Evolutionary conservation across 2,888 invertebrate genomes (phyloP).

Genomic region (Cheilosia grossa): DNA sequence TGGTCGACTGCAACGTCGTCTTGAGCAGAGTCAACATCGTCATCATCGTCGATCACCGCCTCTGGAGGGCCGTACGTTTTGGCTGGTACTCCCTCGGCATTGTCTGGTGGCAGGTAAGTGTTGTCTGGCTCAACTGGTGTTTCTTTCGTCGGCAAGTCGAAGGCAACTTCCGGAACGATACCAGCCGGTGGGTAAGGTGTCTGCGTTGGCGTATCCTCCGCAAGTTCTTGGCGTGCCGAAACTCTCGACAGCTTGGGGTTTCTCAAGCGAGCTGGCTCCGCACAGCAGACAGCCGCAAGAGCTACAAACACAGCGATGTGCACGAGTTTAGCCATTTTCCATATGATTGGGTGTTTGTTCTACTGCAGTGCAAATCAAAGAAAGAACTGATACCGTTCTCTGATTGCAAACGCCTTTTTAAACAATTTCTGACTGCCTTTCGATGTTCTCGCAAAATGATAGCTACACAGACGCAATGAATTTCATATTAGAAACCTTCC

Average conservation of each 20-base stretch:
- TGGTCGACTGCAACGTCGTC: conserved; percentile 38
- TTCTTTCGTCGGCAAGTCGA: conserved; percentile 79
- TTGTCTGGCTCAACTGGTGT: conserved; percentile 76
- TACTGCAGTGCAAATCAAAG: conserved; percentile 11
- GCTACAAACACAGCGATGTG: conserved; percentile 23
- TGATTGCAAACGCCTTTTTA: conserved; percentile 49
- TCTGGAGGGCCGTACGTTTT: conserved; percentile 78
- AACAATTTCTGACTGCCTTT: conserved; percentile 45
- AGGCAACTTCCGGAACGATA: conserved; percentile 78
- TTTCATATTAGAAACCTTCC: conserved; percentile 63
- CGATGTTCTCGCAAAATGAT: conserved; percentile 8
- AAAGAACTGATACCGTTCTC: conserved; percentile 55
- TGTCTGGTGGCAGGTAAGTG: conserved; percentile 78
- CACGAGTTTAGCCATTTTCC: conserved; percentile 59
- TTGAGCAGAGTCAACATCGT: conserved; percentile 7
- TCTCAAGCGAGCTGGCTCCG: conserved; percentile 46
- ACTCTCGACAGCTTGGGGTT: conserved; percentile 29
- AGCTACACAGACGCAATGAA: neutral
- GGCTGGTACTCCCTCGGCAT: conserved; percentile 75
- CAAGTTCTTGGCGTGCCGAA: conserved; percentile 49
- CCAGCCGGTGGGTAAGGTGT: conserved; percentile 81
- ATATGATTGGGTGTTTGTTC: conserved; percentile 18
- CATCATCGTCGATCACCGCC: conserved; percentile 5
- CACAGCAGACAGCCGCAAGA: conserved; percentile 31
- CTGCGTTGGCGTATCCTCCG: conserved; percentile 48